Evolutionary conservation across 2,888 invertebrate species (phyloP).

Genomic region (Agapostemon virescens): DNA sequence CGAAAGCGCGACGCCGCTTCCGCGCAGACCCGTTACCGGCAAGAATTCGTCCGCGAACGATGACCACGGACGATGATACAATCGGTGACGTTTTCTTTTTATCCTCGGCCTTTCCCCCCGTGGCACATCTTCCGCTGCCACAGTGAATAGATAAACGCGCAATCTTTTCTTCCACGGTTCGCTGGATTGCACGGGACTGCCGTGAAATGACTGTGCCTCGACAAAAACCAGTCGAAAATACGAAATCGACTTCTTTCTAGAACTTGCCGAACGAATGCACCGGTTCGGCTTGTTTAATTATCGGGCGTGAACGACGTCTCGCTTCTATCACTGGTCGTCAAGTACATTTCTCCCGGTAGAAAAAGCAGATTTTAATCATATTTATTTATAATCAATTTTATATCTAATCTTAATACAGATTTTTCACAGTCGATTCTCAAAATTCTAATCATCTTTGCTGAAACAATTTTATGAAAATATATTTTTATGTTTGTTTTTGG

Average conservation of each 20-base stretch:
- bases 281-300: background rate
- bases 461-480: too few species aligned
- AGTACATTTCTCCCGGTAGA: too few species aligned
- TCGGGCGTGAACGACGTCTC: background rate
- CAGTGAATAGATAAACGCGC: background rate
- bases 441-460: too few species aligned
- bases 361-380: too few species aligned
- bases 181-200: background rate
- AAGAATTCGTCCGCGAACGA: slow-evolving; percentile 35
- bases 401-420: too few species aligned
- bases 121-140: background rate
- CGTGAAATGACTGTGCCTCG: background rate
- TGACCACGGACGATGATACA: slow-evolving; percentile 17
- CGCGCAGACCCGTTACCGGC: slow-evolving; percentile 42
- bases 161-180: background rate
- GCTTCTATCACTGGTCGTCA: too few species aligned
- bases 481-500: too few species aligned
- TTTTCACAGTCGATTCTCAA: too few species aligned
- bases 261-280: background rate
- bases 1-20: slow-evolving; percentile 64
- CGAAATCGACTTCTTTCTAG: background rate
- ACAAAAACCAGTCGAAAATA: background rate
- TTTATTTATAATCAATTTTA: too few species aligned
- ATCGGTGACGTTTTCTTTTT: background rate
- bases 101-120: background rate